Evolutionary conservation across 2,888 invertebrate genomes (phyloP), one percentile per base, ranked within the genome.

Genomic region (Ephialtes manifestator): DNA sequence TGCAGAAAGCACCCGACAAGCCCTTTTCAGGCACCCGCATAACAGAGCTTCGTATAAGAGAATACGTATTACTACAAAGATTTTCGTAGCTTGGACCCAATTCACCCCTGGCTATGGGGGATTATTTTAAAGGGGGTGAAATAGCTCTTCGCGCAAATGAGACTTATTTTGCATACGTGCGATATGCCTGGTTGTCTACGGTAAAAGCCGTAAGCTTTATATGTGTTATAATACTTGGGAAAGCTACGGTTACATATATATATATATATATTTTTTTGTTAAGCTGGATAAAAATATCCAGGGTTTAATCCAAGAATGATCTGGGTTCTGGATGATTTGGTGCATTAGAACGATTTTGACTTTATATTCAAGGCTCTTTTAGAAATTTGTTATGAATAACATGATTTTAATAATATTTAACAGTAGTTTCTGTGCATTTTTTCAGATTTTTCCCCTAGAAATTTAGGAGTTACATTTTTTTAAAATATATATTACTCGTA

Each of bases 41-140:
- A 48, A 48, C 48, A 18, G 43, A 1, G 10, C 35, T 51, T 31
- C 43, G 58, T 48, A 70, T 31, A 79, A 70, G 60, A 53, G 78
- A 60, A 48, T 60, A 71, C 70, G 70, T 79, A 71, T 79, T 48
- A 28, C 65, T 8, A 48, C 71, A 46, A 82, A 75, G 71, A 75
- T 82, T 71, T 74, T 67, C 74, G 58, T 60, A 31, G 67, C 63
- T 67, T n/a, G 65, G 4, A 18, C 28, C 55, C 20, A 20, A 43
- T 20, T 43, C 58, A 68, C 35, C 35, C 55, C 63, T n/a, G 11
- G 48, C 68, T 51, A 78, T 74, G 67, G 75, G 46, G 82, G 79
- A 85, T 85, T 79, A 85, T 82, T 85, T 82, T 81, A 68, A 55
- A 43, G 51, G 76, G 71, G 71, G 71, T 53, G 18, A 71, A 79